These are phyloP conservation scores for Molanna angustata DNA, from an alignment of 2,888 invertebrate species.

Conservation along the genomic window DNA sequence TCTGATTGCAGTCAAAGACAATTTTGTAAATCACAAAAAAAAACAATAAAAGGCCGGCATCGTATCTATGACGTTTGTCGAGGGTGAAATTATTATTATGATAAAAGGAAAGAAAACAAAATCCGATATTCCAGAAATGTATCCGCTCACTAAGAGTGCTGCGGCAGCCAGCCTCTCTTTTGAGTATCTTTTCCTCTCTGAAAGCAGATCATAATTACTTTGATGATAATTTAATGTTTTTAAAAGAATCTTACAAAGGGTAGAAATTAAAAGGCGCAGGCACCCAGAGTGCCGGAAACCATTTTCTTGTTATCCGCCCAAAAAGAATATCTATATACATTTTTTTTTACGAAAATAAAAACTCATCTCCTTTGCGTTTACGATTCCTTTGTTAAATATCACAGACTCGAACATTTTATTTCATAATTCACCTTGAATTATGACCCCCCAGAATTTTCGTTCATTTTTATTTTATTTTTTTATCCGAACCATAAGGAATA, in stretches of 20 bases:
- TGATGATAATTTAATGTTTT: constrained; percentile 32
- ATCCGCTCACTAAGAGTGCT: constrained; percentile 15
- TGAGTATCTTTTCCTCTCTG: constrained; percentile 20
- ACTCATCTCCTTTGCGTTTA: constrained; percentile 26
- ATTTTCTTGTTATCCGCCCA: constrained; percentile 25
- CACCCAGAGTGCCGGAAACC: constrained; percentile 23
- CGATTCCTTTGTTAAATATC: constrained; percentile 33
- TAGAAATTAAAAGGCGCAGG: constrained; percentile 28
- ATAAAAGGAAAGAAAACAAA: constrained; percentile 15
- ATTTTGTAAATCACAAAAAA: too few relatives aligned
- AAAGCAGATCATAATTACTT: constrained; percentile 28
- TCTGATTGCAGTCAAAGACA: too few relatives aligned
- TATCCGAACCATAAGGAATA: constrained; percentile 26
- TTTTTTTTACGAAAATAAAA: constrained; percentile 29
- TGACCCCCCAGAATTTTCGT: constrained; percentile 25
- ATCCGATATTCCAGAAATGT: constrained; percentile 14
- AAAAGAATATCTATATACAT: constrained; percentile 20
- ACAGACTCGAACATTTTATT: constrained; percentile 30
- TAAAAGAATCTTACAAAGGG: constrained; percentile 26
- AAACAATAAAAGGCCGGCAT: too few relatives aligned
- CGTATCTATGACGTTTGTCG: too few relatives aligned
- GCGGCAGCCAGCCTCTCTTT: constrained; percentile 15
- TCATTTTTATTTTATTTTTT: constrained; percentile 17
- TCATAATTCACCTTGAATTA: constrained; percentile 32
- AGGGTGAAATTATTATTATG: too few relatives aligned